A percentile compares a stretch with the other conserved stretches of the same genome.
These are phyloP conservation scores for Sylvietta virens DNA, from an alignment of 2,113 vertebrate genomes.

Conservation along the genomic window DNA sequence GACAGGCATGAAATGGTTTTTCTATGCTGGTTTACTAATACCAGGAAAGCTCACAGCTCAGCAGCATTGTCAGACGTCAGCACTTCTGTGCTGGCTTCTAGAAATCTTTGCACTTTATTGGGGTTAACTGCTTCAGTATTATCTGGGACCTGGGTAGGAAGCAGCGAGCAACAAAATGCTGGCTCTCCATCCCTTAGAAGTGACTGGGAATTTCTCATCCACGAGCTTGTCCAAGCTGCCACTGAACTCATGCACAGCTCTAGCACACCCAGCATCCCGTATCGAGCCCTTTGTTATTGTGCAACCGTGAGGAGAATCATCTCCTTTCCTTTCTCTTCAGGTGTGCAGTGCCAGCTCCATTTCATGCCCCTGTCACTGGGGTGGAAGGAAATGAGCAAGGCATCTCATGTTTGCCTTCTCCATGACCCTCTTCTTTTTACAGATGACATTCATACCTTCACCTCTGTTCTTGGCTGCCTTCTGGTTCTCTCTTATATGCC, in stretches of 20 bases:
- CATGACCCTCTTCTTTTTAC: not conserved
- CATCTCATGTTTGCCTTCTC: not conserved
- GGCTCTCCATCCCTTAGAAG: not conserved
- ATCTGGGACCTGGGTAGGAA: not conserved
- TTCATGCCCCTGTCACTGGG: not conserved
- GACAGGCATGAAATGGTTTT: constrained; percentile 27
- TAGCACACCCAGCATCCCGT: not conserved
- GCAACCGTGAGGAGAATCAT: not conserved
- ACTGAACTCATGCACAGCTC: not conserved
- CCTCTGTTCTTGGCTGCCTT: not conserved
- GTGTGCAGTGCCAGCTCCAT: not conserved
- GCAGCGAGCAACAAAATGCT: not conserved
- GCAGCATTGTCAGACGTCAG: not conserved
- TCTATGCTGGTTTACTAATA: not conserved
- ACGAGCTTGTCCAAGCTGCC: not conserved
- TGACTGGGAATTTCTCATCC: not conserved
- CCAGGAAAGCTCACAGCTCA: not conserved
- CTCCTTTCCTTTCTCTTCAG: not conserved
- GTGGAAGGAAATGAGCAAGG: not conserved
- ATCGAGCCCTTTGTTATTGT: no score
- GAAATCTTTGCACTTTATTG: not conserved
- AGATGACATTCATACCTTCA: not conserved
- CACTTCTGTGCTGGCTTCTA: not conserved
- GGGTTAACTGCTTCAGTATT: not conserved
- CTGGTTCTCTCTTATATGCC: not conserved